Evolutionary conservation across 1,140 invertebrate genomes (phyloP), one percentile per base, ranked within the genome.

Genomic region (Acromyrmex echinatior): DNA sequence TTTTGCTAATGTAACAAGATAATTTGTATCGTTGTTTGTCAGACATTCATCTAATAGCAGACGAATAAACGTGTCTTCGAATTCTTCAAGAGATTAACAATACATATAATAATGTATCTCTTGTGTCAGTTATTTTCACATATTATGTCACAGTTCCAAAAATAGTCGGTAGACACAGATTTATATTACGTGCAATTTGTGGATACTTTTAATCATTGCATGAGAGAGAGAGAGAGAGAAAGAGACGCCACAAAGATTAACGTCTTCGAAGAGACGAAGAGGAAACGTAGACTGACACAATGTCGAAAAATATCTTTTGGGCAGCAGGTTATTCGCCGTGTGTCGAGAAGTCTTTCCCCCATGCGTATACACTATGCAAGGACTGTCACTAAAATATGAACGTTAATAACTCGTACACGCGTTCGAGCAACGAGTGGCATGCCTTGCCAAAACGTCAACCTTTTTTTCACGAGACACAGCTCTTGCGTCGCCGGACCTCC

Each of bases 401-500:
- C 76, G 68, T 86, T 88, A 88, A 86, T 86, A 78, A 86, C 31
- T 58, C 51, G 73, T 56, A 65, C 63, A 66, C 45, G 56, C 53
- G 74, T 84, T 79, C 68, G 21, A 68, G 71, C 87, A 66, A 74
- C 78, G 77, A 70, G n/a, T 49, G 21, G 35, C 63, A 58, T 51
- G 58, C 76, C 68, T 66, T 82, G 80, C 70, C 82, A 80, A 77
- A 86, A 66, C 70, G 51, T 51, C 85, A 58, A 66, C 35, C 53
- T 76, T 73, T 80, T 86, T 79, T 45, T 68, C 86, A 28, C 88
- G 80, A 45, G 80, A 76, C 35, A 68, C 74, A 21, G 65, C 74
- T 86, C 66, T 84, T 51, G 77, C 89, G 79, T 86, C 86, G 86
- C 80, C 79, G 92, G 70, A 45, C 90, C 92, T 92, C 90, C 90